These are phyloP conservation scores for Mustela nigripes DNA, from an alignment of 2,113 vertebrate species.

Conservation along the genomic window DNA sequence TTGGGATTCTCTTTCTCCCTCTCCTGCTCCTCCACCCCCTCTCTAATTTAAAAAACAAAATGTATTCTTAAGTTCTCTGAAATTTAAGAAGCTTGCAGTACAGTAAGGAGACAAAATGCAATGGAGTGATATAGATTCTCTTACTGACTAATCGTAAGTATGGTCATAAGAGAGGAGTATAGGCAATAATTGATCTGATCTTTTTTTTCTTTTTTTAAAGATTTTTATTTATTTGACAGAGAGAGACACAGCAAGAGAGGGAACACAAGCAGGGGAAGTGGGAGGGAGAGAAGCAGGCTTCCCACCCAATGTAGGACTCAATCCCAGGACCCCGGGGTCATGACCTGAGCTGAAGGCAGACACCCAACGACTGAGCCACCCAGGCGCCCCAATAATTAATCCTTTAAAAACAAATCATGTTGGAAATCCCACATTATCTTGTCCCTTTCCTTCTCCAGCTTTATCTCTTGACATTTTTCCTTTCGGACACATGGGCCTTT, in stretches of 20 bases:
- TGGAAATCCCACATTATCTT: neutral
- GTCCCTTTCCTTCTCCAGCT: neutral
- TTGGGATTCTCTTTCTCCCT: neutral
- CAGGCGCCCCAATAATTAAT: neutral
- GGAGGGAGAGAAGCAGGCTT: too few relatives aligned
- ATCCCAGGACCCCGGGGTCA: too few relatives aligned
- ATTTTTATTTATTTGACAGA: too few relatives aligned
- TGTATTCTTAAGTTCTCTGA: slow-evolving; percentile 49
- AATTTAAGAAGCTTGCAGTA: slow-evolving; percentile 35
- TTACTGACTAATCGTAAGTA: neutral
- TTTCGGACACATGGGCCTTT: neutral
- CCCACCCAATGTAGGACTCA: too few relatives aligned
- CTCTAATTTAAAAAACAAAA: neutral
- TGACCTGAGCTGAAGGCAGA: too few relatives aligned
- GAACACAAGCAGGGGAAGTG: too few relatives aligned
- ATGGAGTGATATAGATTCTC: neutral
- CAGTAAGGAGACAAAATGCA: neutral
- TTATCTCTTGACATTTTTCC: neutral
- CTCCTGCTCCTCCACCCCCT: neutral
- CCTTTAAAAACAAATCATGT: neutral
- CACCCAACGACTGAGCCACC: too few relatives aligned
- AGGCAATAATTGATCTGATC: neutral
- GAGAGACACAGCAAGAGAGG: too few relatives aligned
- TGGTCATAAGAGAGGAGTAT: neutral
- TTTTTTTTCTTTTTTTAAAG: neutral